Base-by-base conservation (phyloP, 1,140 invertebrate species). In the Odontomachus brunneus region DNA sequence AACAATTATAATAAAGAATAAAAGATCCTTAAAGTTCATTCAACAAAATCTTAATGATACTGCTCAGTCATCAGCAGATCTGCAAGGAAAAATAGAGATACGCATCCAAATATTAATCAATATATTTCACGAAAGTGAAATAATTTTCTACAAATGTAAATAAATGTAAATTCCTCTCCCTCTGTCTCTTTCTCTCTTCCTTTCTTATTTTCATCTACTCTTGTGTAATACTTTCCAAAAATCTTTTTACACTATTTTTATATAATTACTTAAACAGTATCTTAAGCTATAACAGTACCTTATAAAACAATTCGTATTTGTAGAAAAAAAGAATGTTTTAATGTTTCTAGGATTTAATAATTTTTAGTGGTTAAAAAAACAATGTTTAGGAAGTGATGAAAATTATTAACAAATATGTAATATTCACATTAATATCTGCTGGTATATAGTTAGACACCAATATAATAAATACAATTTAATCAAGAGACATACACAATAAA, bases 1-100 rank as follows among this genome's bases (percentile, higher is more conserved):
- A 76, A 66, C 24, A 51, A 53, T 65, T 65, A 7, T 22, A 57
- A n/a, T 9, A 65, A 26, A 72, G 9, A 62, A 44, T 48, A 71
- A 63, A 19, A 59, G 17, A 66, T 76, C 19, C 19, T 53, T 76
- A 65, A 72, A 72, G 15, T 29, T 73, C n/a, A 72, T 73, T 72
- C 33, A 81, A 73, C 38, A 48, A 60, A 73, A 81, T 48, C 26
- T 72, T 48, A 81, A 57, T 59, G 57, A 71, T 33, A 74, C 19
- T 24, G 44, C 26, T 63, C 26, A 82, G 44, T 74, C 66, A 73
- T 74, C 69, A 73, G 29, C 19, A 60, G 26, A 82, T 74, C 69
- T 82, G 57, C 11, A 82, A 74, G 53, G 66, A 74, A 82, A 82
- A 82, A 44, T 44, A 44, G 53, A 82, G 57, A 74, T 74, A 29